Base-by-base conservation (phyloP, 2,797 vertebrate genomes). In the Phaenicophaeus curvirostris region DNA sequence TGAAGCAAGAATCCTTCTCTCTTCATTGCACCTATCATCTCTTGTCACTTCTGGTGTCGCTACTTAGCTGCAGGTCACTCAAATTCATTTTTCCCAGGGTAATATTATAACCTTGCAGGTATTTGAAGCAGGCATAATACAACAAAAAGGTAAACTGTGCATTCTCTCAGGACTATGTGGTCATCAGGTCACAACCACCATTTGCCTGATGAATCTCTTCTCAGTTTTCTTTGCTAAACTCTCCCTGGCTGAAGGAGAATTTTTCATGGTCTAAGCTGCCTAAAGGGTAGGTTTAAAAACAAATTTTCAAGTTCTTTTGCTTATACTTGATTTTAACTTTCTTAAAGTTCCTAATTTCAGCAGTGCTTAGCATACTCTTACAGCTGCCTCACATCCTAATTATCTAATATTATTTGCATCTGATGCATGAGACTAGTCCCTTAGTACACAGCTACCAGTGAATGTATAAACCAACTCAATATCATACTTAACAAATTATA, bases 61-160 rank as follows among this genome's bases (percentile, higher is more conserved):
- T 94, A 82, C 75, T 80, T 86, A 93, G 73, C 94, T 4, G 3
- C 39, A 94, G 90, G 93, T 95, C 89, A 91, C 87, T 87, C 89
- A 93, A 72, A 96, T 94, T 93, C 92, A 84, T 94, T 96, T 39
- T 92, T 94, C 94, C 90, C 59, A 71, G 77, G 71, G 71, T 87
- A 97, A 95, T 84, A 92, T 76, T 87, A 95, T 87, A 96, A 93
- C 87, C 87, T 93, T 94, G 75, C 44, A 95, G 84, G 67, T 82
- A 96, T 80, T 41, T 91, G 76, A 96, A 95, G 83, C 58, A 89
- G 85, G 63, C 57, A 63, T 79, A 94, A 92, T 93, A 95, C 96
- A 93, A 89, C 91, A 96, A 96, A 94, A 96, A 96, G 82, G 82
- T 96, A 96, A 96, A 96, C 96, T 96, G 92, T 96, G 95, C 91